phyloP scores from a whole-genome alignment of 2,113 vertebrate genomes.

The Butorides virescens region DNA sequence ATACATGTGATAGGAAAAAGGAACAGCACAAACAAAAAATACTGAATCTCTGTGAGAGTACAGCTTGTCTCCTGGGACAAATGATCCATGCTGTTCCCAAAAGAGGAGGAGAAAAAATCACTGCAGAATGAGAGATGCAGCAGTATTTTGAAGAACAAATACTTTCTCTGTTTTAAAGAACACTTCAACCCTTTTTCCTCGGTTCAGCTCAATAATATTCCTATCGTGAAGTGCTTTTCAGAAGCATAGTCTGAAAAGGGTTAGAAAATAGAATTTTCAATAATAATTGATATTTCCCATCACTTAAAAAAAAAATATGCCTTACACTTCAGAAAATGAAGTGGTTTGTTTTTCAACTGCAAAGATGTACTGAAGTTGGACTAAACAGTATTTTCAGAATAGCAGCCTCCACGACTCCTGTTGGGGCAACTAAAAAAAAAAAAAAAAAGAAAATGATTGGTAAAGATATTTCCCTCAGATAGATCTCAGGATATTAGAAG shows the following conservation, averaged over 20 bases:
- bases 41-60: not conserved
- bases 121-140: not conserved
- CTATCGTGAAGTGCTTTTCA: not conserved
- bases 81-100: not conserved
- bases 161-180: not conserved
- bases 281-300: not conserved
- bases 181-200: not conserved
- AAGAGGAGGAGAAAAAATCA: not conserved
- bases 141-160: not conserved
- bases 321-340: not conserved
- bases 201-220: not conserved
- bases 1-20: not conserved
- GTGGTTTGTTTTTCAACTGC: not conserved
- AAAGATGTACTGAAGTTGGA: not conserved
- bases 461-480: not conserved
- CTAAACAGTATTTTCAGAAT: not conserved
- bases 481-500: not conserved
- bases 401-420: not conserved
- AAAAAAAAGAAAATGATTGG: not conserved
- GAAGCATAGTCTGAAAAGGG: not conserved
- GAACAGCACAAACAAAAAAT: not conserved
- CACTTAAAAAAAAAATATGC: not conserved
- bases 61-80: not conserved
- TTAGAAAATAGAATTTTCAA: slow-evolving; percentile 4
- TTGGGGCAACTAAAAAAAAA: not conserved